These are phyloP conservation scores for Nezara viridula DNA, from an alignment of 2,888 invertebrate species.

Conservation along the genomic window DNA sequence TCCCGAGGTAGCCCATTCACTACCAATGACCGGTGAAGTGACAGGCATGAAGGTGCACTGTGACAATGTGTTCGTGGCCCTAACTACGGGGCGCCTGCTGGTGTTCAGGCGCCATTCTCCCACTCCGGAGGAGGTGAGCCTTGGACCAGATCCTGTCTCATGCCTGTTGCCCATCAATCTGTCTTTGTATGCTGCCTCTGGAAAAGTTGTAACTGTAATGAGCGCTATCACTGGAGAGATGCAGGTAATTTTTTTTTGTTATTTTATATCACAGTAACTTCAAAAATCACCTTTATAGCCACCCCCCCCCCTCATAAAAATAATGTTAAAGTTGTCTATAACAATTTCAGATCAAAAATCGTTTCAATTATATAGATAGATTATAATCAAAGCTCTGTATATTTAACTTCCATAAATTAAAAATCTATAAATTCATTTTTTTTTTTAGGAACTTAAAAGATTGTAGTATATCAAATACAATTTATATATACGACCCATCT, in stretches of 20 bases:
- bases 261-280: no score
- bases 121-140: constrained; percentile 79
- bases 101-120: constrained; percentile 84
- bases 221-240: constrained; percentile 84
- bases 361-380: not conserved
- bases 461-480: no score
- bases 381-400: no score
- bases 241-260: constrained; percentile 69
- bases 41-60: constrained; percentile 86
- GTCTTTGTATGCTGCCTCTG: constrained; percentile 88
- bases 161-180: constrained; percentile 87
- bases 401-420: no score
- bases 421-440: no score
- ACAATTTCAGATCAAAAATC: not conserved
- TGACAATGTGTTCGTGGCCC: constrained; percentile 89
- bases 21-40: constrained; percentile 77
- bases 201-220: constrained; percentile 85
- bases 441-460: no score
- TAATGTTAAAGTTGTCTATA: not conserved
- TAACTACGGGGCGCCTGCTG: constrained; percentile 82
- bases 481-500: no score
- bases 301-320: no score
- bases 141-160: constrained; percentile 80
- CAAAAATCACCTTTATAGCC: no score
- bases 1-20: constrained; percentile 73